These are phyloP conservation scores for Iphiclides podalirius DNA, from an alignment of 2,888 invertebrate genomes.

Conservation along the genomic window DNA sequence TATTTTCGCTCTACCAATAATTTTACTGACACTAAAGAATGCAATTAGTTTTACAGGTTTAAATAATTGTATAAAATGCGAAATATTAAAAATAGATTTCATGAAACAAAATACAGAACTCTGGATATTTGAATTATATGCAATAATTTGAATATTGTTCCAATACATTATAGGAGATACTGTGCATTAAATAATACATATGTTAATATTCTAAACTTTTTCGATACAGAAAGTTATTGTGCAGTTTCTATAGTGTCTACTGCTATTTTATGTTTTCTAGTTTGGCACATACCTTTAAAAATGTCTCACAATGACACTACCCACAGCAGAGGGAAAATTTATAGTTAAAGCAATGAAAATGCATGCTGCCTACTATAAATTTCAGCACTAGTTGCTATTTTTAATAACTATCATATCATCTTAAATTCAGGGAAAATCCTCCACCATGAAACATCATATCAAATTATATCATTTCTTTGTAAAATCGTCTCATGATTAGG, in stretches of 20 bases:
- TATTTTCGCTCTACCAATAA: too few relatives aligned
- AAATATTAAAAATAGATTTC: too few relatives aligned
- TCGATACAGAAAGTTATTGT: too few relatives aligned
- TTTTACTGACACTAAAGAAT: too few relatives aligned
- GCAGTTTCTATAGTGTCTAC: background rate
- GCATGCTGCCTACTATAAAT: background rate
- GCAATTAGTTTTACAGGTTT: too few relatives aligned
- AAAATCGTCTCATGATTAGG: conserved; percentile 4
- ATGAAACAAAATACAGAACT: too few relatives aligned
- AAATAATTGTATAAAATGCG: too few relatives aligned
- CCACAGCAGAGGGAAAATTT: background rate
- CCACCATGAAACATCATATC: conserved; percentile 10
- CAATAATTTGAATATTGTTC: too few relatives aligned
- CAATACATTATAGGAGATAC: too few relatives aligned
- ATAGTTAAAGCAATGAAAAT: background rate
- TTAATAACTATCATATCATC: conserved; percentile 5
- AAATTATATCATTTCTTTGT: conserved; percentile 11
- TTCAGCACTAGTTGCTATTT: conserved; percentile 8
- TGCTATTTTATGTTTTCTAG: conserved; percentile 6
- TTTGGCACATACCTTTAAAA: conserved; percentile 19
- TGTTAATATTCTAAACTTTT: too few relatives aligned
- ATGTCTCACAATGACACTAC: conserved; percentile 21
- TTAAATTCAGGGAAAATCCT: conserved; percentile 9
- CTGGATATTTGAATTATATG: too few relatives aligned
- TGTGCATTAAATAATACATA: too few relatives aligned